phyloP scores from a whole-genome alignment of 2,888 invertebrate species.

The Ephialtes manifestator region DNA sequence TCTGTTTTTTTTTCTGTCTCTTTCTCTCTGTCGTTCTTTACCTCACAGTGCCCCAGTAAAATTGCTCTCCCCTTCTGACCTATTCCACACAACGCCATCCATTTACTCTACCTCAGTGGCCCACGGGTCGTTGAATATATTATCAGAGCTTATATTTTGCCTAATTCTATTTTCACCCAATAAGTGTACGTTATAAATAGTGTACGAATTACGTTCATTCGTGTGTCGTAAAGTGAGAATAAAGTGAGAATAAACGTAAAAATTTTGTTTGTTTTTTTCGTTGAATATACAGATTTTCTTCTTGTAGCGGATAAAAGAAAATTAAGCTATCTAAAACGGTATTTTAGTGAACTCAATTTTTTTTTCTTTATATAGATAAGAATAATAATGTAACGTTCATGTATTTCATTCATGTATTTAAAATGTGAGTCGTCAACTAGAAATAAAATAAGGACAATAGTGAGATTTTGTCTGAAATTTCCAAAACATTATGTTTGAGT shows the following conservation, averaged over 20 bases:
- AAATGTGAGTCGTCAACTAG: not conserved
- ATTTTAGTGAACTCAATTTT: too few species aligned
- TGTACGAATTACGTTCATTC: slow-evolving; percentile 27
- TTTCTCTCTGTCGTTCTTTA: slow-evolving; percentile 49
- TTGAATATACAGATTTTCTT: too few species aligned
- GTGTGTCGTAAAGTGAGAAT: too few species aligned
- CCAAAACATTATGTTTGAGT: too few species aligned
- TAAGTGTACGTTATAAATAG: too few species aligned
- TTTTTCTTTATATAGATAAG: too few species aligned
- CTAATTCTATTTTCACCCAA: slow-evolving; percentile 37
- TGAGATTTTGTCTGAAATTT: not conserved
- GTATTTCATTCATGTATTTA: slow-evolving; percentile 27
- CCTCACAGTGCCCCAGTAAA: slow-evolving; percentile 59
- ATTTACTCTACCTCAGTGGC: slow-evolving; percentile 55
- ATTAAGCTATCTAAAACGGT: not conserved
- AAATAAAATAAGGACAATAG: not conserved
- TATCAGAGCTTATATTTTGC: slow-evolving; percentile 16
- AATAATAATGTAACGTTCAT: too few species aligned
- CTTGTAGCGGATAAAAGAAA: too few species aligned
- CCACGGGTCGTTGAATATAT: slow-evolving; percentile 29
- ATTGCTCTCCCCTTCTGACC: slow-evolving; percentile 59
- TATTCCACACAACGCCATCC: slow-evolving; percentile 28
- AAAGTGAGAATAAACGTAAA: too few species aligned
- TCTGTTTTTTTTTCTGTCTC: slow-evolving; percentile 1
- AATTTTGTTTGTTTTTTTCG: too few species aligned